Base-by-base conservation (phyloP, 2,888 invertebrate genomes). In the Bombylius discolor region DNA sequence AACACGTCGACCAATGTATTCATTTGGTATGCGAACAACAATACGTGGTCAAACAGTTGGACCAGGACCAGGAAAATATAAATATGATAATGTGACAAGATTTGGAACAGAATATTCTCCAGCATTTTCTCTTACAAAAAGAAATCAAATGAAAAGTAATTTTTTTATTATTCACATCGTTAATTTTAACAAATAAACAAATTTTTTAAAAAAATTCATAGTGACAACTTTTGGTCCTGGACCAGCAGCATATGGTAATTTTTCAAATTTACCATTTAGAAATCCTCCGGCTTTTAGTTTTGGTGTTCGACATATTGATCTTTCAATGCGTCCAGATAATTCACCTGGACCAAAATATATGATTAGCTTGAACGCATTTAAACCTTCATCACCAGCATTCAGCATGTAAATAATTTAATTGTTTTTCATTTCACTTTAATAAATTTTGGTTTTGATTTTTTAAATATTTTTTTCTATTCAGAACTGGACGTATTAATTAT, bases 251-350 rank as follows among this genome's bases (percentile, higher is more conserved):
- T 69, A 72, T 49, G 64, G 69, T 54, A 61, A 68, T 31, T 64
- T 67, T 31, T 36, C 58, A 4, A 65, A 64, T 14, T 67, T 68
- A 1, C 64, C 65, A 44, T 66, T 8, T 42, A 42, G 1, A 42
- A 42, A 42, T 11, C 65, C 73, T 2, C 71, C 83, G 1, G 76
- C 78, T 7, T 83, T 77, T 63, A 76, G 78, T 4, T 75, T 83
- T 66, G 76, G 76, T 34, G 64, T 42, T 5, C 8, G 11, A 11
- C 39, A 42, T 42, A 42, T 11, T 11, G 39, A 42, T 42, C 11
- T 11, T 11, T 11, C 39, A 11, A 42, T 5, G 5, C 5, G 54
- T 33, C 68, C 67, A 53, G 64, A 63, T 4, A 57, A 44, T 8
- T 63, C 61, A 42, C 73, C 73, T 4, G 70, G 67, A 7, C 70